phyloP scores from a whole-genome alignment of 2,888 invertebrate genomes.

The Eupithecia centaureata region DNA sequence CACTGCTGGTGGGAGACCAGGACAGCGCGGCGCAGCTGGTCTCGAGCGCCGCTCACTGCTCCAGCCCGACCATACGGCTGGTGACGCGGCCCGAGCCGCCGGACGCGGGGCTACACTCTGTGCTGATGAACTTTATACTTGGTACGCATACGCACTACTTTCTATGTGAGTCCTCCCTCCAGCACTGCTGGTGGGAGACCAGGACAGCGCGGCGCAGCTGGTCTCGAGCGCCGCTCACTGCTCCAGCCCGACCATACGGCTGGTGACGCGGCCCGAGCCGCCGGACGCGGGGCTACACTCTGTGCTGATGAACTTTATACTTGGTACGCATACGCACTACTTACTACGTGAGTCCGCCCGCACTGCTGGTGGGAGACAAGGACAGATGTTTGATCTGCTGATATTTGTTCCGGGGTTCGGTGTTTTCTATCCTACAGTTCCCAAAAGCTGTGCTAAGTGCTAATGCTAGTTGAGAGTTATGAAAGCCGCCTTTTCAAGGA shows the following conservation, averaged over 20 bases:
- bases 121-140: constrained; percentile 67
- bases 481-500: no score
- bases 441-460: no score
- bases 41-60: constrained; percentile 68
- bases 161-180: no score
- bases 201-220: constrained; percentile 64
- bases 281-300: constrained; percentile 58
- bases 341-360: no score
- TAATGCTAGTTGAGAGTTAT: no score
- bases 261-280: constrained; percentile 59
- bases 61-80: constrained; percentile 61
- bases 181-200: constrained; percentile 64
- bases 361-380: no score
- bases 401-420: no score
- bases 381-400: no score
- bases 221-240: constrained; percentile 73
- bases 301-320: constrained; percentile 65
- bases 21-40: constrained; percentile 68
- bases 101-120: constrained; percentile 57
- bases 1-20: constrained; percentile 63
- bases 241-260: constrained; percentile 59
- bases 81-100: constrained; percentile 57
- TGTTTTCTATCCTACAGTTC: no score
- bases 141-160: no score
- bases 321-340: no score